These are phyloP conservation scores for Trematocara macrostoma DNA, from an alignment of 2,113 vertebrate species.

Conservation along the genomic window DNA sequence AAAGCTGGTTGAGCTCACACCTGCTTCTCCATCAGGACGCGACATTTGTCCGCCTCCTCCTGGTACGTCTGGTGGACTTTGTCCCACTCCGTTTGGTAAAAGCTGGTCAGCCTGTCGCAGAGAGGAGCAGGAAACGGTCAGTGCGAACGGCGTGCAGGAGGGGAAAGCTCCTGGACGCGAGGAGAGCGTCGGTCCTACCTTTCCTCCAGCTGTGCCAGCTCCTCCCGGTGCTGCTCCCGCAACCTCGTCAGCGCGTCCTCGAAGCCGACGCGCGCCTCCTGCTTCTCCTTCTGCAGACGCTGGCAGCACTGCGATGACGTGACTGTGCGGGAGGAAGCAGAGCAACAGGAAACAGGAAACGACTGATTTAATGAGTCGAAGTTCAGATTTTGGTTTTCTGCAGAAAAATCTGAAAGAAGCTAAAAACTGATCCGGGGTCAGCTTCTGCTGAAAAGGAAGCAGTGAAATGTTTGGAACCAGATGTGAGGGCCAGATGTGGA, in stretches of 20 bases:
- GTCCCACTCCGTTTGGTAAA: constrained; percentile 88
- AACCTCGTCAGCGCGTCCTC: constrained; percentile 80
- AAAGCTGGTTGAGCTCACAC: constrained; percentile 55
- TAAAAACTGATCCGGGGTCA: background rate
- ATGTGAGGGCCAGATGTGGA: background rate
- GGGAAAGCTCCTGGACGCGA: rapidly evolving
- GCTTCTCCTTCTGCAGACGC: constrained; percentile 82
- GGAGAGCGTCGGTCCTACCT: constrained; percentile 33
- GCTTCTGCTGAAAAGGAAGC: background rate
- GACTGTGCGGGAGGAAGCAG: constrained; percentile 52
- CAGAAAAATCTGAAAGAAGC: background rate
- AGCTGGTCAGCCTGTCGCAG: constrained; percentile 73
- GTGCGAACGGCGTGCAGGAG: background rate
- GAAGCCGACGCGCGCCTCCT: constrained; percentile 75
- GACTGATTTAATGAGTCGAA: rapidly evolving
- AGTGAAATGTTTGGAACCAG: background rate
- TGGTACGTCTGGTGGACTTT: constrained; percentile 87
- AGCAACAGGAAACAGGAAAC: background rate
- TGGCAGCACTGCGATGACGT: constrained; percentile 76
- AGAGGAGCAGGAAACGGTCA: background rate
- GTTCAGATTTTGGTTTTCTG: background rate
- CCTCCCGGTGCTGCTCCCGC: constrained; percentile 82
- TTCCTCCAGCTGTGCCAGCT: constrained; percentile 81
- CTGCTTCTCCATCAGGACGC: constrained; percentile 84
- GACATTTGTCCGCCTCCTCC: constrained; percentile 85